These are phyloP conservation scores for Uria lomvia DNA, from an alignment of 2,113 vertebrate species.

Conservation along the genomic window DNA sequence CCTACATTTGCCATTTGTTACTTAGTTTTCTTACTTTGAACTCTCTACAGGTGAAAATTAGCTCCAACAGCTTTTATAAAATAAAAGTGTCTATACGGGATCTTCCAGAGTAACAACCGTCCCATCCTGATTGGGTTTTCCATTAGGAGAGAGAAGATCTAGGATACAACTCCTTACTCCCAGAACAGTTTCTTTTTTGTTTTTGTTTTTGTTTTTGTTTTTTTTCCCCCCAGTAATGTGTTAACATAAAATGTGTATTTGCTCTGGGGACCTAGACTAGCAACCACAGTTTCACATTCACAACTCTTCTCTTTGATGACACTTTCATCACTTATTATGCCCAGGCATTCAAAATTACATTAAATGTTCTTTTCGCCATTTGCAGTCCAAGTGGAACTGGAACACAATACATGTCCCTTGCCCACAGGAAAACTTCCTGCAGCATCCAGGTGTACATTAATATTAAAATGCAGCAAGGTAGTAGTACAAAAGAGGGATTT, in stretches of 20 bases:
- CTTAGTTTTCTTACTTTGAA: neutral
- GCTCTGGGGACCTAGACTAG: neutral
- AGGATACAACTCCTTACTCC: neutral
- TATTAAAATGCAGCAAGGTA: neutral
- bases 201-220: neutral
- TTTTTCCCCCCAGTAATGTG: neutral
- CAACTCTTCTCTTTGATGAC: neutral
- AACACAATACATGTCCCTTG: neutral
- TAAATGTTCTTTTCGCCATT: neutral
- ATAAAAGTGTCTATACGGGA: neutral
- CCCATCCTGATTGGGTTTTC: neutral
- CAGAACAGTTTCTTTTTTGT: neutral
- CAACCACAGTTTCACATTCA: neutral
- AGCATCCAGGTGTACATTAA: constrained; percentile 34
- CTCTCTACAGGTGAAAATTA: neutral
- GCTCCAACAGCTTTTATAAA: neutral
- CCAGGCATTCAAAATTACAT: neutral
- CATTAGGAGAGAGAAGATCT: neutral
- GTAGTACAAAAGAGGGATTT: neutral
- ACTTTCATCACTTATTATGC: neutral
- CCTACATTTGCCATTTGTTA: neutral
- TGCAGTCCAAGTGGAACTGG: neutral
- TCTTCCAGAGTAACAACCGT: neutral
- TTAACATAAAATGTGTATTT: neutral
- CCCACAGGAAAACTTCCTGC: neutral